Percentiles rank a stretch among this genome's conserved stretches.
Evolutionary conservation across 2,113 vertebrate species (phyloP).

Genomic region (Rhinopithecus roxellana): DNA sequence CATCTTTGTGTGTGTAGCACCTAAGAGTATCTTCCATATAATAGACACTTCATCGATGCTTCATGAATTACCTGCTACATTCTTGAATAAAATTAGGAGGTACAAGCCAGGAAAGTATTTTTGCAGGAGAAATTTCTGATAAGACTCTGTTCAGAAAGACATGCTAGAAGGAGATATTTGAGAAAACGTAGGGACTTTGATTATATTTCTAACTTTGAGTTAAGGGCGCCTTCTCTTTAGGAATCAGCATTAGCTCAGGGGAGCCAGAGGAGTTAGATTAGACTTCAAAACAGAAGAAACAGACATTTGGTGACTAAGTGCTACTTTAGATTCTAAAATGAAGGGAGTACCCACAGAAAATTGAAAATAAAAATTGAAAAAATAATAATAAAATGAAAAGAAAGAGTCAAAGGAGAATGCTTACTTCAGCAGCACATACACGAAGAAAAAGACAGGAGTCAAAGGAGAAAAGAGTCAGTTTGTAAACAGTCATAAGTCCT

Average conservation of each 20-base stretch:
- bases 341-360: neutral
- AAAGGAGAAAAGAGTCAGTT: neutral
- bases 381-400: neutral
- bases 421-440: neutral
- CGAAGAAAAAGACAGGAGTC: neutral
- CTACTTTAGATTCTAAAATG: neutral
- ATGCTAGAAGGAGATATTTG: neutral
- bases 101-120: neutral
- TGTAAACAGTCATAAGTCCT: neutral
- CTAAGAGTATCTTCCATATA: neutral
- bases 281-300: neutral
- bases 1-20: neutral
- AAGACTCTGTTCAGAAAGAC: neutral
- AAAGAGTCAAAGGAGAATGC: neutral
- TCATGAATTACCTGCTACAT: neutral
- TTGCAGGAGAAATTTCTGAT: neutral
- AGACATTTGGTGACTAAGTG: neutral
- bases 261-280: neutral
- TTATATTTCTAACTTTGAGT: neutral
- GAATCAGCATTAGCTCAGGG: neutral
- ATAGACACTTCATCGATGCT: neutral
- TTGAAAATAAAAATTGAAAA: too few relatives aligned
- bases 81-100: constrained; percentile 16
- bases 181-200: neutral
- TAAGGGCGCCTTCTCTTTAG: neutral